Percentiles rank a stretch among this genome's conserved stretches.
phyloP scores from a whole-genome alignment of 2,888 invertebrate species.

The Chrysopilus asiliformis region DNA sequence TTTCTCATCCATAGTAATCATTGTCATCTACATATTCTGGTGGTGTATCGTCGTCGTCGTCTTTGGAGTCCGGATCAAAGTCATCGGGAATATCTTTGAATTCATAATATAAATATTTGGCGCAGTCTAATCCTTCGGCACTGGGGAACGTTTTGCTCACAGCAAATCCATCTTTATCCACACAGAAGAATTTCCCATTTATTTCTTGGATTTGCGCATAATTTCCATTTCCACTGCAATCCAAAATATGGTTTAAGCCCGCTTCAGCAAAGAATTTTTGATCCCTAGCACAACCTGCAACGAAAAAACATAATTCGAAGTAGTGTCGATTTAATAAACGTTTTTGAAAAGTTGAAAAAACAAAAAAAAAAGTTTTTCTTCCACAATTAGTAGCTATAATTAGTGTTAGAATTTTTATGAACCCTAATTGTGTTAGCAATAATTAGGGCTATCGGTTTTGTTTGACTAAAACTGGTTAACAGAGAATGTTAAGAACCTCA shows the following conservation, averaged over 20 bases:
- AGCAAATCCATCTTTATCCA: constrained; percentile 46
- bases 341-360: not conserved
- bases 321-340: not conserved
- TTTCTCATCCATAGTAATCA: too few species aligned
- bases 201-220: constrained; percentile 41
- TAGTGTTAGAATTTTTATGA: too few species aligned
- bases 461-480: not conserved
- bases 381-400: too few species aligned
- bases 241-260: constrained; percentile 38
- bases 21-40: too few species aligned
- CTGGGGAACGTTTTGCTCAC: constrained; percentile 20
- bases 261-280: constrained; percentile 38
- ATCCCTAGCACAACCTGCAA: constrained; percentile 49
- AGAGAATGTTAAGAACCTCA: constrained; percentile 9
- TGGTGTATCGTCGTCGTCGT: not conserved
- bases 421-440: too few species aligned
- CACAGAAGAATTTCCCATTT: constrained; percentile 43
- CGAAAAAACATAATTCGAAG: not conserved
- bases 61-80: not conserved
- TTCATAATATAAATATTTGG: constrained; percentile 16
- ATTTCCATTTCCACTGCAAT: constrained; percentile 44
- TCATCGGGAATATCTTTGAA: constrained; percentile 1
- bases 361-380: not conserved
- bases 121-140: constrained; percentile 13
- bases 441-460: too few species aligned